Evolutionary conservation across 53 echinoderm and acorn worm species (phyloP).

Genomic region (Actinopyga echinites): DNA sequence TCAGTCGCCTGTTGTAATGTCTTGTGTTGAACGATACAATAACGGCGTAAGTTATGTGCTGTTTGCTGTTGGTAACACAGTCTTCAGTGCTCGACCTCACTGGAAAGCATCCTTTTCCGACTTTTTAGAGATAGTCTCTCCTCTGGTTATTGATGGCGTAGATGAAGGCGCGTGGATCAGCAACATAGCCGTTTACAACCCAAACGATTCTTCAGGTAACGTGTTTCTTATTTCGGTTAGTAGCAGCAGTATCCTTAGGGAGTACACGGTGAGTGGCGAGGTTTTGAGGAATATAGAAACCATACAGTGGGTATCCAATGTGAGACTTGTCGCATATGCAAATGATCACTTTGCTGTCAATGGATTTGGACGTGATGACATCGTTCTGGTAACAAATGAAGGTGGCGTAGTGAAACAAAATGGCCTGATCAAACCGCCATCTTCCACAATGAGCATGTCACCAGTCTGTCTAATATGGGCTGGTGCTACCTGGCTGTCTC

Average conservation of each 20-base stretch:
- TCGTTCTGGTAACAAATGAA: background rate
- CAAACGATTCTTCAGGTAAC: background rate
- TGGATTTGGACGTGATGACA: background rate
- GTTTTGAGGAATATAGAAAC: background rate
- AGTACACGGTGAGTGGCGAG: background rate
- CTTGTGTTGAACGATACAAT: background rate
- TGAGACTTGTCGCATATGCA: background rate
- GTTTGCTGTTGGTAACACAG: slow-evolving; percentile 5
- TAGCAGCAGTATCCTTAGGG: background rate
- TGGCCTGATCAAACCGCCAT: background rate
- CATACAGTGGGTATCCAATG: background rate
- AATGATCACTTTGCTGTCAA: background rate
- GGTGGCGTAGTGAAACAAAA: background rate
- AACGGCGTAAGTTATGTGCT: background rate
- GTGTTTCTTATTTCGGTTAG: background rate
- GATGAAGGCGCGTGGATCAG: background rate
- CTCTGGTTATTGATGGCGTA: background rate
- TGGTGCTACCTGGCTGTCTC: background rate
- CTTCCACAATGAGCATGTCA: background rate
- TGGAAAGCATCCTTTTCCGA: background rate
- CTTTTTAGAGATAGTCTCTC: background rate
- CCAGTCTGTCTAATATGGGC: background rate
- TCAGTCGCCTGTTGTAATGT: background rate
- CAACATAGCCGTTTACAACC: background rate
- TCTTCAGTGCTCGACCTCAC: background rate